Conservation (phyloP, 2,797 vertebrate genomes). For the Knipowitschia caucasica region DNA sequence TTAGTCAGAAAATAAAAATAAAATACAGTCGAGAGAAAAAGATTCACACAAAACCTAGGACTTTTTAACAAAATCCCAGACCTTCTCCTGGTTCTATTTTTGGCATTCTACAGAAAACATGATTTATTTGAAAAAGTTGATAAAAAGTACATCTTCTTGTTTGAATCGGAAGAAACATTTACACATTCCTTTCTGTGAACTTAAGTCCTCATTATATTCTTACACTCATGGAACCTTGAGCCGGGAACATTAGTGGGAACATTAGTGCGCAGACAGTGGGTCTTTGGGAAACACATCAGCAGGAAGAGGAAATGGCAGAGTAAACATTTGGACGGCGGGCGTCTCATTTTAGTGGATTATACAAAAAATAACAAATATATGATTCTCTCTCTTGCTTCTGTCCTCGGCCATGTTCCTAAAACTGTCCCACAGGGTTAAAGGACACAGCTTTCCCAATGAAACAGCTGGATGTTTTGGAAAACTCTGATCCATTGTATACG, state of each 20-base stretch:
- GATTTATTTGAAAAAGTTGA: too few relatives aligned
- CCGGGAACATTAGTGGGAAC: constrained; percentile 15
- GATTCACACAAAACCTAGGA: background rate
- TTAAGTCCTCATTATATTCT: constrained; percentile 11
- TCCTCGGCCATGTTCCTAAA: constrained; percentile 2
- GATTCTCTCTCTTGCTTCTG: constrained; percentile 1
- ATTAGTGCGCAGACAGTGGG: constrained; percentile 12
- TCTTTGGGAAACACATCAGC: constrained; percentile 51
- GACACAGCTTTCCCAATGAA: constrained; percentile 13
- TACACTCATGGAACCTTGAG: constrained; percentile 22
- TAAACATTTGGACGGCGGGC: constrained; percentile 56
- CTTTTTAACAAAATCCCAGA: background rate
- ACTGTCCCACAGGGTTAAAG: constrained; percentile 3
- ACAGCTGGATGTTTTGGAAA: constrained; percentile 4
- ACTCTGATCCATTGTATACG: background rate
- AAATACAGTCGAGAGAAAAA: background rate
- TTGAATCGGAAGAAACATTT: too few relatives aligned
- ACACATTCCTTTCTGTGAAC: background rate
- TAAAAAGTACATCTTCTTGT: too few relatives aligned
- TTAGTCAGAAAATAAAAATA: too few relatives aligned
- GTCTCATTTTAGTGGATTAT: constrained; percentile 52
- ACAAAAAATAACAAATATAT: constrained; percentile 44
- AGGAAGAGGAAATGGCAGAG: constrained; percentile 65
- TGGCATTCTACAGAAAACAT: background rate
- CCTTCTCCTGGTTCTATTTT: background rate